phyloP scores from a whole-genome alignment of 2,113 vertebrate species.

The Cyanocitta stelleri region DNA sequence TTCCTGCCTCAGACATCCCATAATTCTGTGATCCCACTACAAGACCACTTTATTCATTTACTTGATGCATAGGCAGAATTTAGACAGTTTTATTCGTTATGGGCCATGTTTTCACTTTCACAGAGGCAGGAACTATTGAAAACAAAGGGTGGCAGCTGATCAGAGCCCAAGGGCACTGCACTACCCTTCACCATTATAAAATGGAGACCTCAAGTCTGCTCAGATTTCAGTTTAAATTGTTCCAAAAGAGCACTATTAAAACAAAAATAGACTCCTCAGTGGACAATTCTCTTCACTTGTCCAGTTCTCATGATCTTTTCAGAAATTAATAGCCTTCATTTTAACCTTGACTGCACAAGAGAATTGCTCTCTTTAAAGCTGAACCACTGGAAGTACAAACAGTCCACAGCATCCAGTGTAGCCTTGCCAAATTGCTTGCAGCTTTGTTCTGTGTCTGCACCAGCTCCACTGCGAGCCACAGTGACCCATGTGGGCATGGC shows the following conservation, averaged over 20 bases:
- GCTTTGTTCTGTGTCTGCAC: background rate
- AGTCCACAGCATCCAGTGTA: background rate
- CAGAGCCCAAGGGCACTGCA: background rate
- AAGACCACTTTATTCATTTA: background rate
- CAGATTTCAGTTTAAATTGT: slow-evolving; percentile 15
- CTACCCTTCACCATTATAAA: background rate
- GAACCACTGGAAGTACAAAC: background rate
- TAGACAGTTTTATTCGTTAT: background rate
- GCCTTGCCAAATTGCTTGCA: background rate
- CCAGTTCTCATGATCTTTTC: background rate
- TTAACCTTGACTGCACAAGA: slow-evolving; percentile 10
- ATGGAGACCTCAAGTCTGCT: background rate
- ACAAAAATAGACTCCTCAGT: background rate
- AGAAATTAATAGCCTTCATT: slow-evolving; percentile 44
- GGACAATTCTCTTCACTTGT: background rate
- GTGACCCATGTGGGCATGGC: background rate
- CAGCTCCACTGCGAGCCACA: background rate
- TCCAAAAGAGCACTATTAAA: background rate
- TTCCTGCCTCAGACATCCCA: background rate
- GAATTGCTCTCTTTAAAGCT: background rate
- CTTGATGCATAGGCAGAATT: background rate
- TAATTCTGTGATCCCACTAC: background rate
- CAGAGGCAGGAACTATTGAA: background rate
- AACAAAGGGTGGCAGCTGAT: background rate
- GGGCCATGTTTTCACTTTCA: background rate